Conservation (phyloP, 2,888 invertebrate species). For the Scaptomyza reducta region DNA sequence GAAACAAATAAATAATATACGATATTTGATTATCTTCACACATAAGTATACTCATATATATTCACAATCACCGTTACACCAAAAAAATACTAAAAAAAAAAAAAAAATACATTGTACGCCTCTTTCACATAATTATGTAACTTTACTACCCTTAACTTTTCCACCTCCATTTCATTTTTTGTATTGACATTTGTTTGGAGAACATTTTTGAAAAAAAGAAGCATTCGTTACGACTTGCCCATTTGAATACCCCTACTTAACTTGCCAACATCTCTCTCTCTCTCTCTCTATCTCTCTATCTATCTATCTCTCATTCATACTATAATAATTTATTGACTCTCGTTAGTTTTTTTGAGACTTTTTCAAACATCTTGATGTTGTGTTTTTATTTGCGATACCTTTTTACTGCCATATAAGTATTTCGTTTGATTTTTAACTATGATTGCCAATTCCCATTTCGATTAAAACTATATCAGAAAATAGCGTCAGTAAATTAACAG, state of each 20-base stretch:
- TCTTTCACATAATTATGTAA: conserved; percentile 50
- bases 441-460: conserved; percentile 34
- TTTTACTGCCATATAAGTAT: conserved; percentile 45
- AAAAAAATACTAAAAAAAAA: conserved; percentile 8
- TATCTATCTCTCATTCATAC: conserved; percentile 15
- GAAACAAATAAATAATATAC: conserved; percentile 17
- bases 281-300: conserved; percentile 8
- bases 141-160: conserved; percentile 36
- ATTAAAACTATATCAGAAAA: conserved; percentile 36
- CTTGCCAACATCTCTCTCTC: conserved; percentile 21
- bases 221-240: conserved; percentile 26
- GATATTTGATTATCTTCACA: conserved; percentile 57
- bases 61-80: conserved; percentile 53
- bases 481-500: conserved; percentile 45
- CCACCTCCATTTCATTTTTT: conserved; percentile 48
- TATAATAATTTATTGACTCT: conserved; percentile 58
- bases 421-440: conserved; percentile 42
- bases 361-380: conserved; percentile 82
- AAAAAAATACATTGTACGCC: conserved; percentile 59
- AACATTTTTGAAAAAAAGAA: conserved; percentile 18
- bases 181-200: conserved; percentile 13
- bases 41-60: conserved; percentile 36
- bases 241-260: conserved; percentile 37
- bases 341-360: conserved; percentile 74
- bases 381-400: conserved; percentile 78